Evolutionary conservation across 1,140 invertebrate species (phyloP).

Genomic region (Drosophila ohnishii): DNA sequence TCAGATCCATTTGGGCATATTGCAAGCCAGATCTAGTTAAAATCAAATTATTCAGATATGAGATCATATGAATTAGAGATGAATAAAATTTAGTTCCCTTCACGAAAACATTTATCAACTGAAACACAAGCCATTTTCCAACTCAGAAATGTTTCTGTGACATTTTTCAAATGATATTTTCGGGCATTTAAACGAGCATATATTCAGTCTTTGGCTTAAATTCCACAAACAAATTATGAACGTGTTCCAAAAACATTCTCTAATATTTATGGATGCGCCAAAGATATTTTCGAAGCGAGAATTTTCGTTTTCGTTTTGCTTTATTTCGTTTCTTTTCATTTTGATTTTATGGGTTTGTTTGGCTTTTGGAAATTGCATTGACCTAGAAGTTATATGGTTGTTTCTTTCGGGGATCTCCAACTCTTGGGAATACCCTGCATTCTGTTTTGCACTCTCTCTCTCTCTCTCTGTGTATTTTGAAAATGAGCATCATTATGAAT

Average conservation of each 20-base stretch:
- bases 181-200: slow-evolving; percentile 28
- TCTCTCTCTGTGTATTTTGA: slow-evolving; percentile 52
- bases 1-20: slow-evolving; percentile 61
- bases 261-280: slow-evolving; percentile 44
- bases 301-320: slow-evolving; percentile 9
- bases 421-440: slow-evolving; percentile 52
- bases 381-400: slow-evolving; percentile 42
- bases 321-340: slow-evolving; percentile 7
- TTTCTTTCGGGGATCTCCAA: slow-evolving; percentile 23
- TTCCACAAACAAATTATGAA: slow-evolving; percentile 47
- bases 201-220: slow-evolving; percentile 32
- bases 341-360: slow-evolving; percentile 35
- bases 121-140: slow-evolving; percentile 26
- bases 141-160: slow-evolving; percentile 24
- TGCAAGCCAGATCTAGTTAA: slow-evolving; percentile 6
- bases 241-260: slow-evolving; percentile 49
- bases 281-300: slow-evolving; percentile 19
- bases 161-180: slow-evolving; percentile 38
- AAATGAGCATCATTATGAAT: slow-evolving; percentile 71
- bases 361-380: slow-evolving; percentile 48
- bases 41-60: background rate
- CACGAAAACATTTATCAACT: slow-evolving; percentile 23
- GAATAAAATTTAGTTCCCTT: no score
- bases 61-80: background rate
- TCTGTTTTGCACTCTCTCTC: slow-evolving; percentile 23